phyloP scores from a whole-genome alignment of 2,797 vertebrate genomes.

The Kryptolebias ocellatus region DNA sequence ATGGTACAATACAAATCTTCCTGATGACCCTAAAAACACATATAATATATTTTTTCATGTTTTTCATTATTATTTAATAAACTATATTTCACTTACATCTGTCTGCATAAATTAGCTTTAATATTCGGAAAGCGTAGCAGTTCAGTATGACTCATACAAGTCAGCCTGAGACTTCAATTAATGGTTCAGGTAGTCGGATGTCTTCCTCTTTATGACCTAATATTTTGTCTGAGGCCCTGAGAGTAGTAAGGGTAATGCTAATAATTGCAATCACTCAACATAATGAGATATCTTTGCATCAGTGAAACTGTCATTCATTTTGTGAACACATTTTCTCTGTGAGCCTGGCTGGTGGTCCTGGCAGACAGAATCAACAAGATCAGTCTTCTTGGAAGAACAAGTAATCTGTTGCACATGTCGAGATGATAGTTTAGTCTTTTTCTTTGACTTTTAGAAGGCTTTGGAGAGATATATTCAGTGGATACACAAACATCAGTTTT shows the following conservation, averaged over 20 bases:
- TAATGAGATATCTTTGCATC: slow-evolving; percentile 59
- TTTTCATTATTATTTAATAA: background rate
- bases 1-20: background rate
- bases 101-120: background rate
- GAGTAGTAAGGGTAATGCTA: slow-evolving; percentile 44
- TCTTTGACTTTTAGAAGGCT: slow-evolving; percentile 23
- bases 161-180: slow-evolving; percentile 30
- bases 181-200: slow-evolving; percentile 42
- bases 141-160: slow-evolving; percentile 12
- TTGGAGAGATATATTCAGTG: slow-evolving; percentile 39
- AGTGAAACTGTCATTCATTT: slow-evolving; percentile 70
- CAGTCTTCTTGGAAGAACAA: slow-evolving; percentile 57
- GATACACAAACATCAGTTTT: slow-evolving; percentile 34
- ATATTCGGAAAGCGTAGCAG: slow-evolving; percentile 10
- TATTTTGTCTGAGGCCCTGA: slow-evolving; percentile 40
- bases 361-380: slow-evolving; percentile 56
- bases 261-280: slow-evolving; percentile 63
- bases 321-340: slow-evolving; percentile 56
- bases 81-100: slow-evolving; percentile 2
- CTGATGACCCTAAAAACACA: background rate
- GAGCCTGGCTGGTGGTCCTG: slow-evolving; percentile 67
- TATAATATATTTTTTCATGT: background rate
- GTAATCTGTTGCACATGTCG: slow-evolving; percentile 66
- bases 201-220: slow-evolving; percentile 32
- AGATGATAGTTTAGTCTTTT: slow-evolving; percentile 50